Percentiles rank a stretch among this genome's conserved stretches.
phyloP scores from a whole-genome alignment of 2,113 vertebrate genomes.

The Psilopsiagon aurifrons region DNA sequence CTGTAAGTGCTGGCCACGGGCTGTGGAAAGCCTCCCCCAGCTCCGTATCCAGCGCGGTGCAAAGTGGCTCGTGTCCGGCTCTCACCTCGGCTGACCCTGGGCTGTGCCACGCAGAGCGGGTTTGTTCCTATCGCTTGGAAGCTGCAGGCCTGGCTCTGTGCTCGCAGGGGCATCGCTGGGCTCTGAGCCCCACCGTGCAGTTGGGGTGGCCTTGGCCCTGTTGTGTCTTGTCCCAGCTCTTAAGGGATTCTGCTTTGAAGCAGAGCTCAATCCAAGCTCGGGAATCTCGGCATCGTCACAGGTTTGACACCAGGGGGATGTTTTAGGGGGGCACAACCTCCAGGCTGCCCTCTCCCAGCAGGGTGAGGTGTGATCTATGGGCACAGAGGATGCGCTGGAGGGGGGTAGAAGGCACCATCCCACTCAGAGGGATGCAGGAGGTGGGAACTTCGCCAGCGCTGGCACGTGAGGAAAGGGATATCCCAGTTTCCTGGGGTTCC shows the following conservation, averaged over 20 bases:
- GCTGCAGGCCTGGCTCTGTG: background rate
- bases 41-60: background rate
- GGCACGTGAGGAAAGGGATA: background rate
- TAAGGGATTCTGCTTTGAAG: background rate
- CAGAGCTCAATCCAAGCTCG: background rate
- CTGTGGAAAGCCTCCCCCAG: background rate
- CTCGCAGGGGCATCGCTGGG: accelerated
- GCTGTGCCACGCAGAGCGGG: background rate
- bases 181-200: accelerated
- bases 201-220: accelerated
- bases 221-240: background rate
- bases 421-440: background rate
- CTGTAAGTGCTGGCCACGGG: background rate
- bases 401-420: background rate
- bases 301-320: background rate
- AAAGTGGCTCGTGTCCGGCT: background rate
- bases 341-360: background rate
- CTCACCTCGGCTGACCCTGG: constrained; percentile 4
- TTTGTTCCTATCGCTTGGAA: background rate
- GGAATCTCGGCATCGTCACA: accelerated
- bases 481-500: background rate
- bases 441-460: background rate
- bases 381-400: accelerated
- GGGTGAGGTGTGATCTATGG: accelerated
- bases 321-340: accelerated